A percentile compares a stretch with the other conserved stretches of the same genome.
These are phyloP conservation scores for Paramormyrops kingsleyae DNA, from an alignment of 2,113 vertebrate genomes.

Conservation along the genomic window DNA sequence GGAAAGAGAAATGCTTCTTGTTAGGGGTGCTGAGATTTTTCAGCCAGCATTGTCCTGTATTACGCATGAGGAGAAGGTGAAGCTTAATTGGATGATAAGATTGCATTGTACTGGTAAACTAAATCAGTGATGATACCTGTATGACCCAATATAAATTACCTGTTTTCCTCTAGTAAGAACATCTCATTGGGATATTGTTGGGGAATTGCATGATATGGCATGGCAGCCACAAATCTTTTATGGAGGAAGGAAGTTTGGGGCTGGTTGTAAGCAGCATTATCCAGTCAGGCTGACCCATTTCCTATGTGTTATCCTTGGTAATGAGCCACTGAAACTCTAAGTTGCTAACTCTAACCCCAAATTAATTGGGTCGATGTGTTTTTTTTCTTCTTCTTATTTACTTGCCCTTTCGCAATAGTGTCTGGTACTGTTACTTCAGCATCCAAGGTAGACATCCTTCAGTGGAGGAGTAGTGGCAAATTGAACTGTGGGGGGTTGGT, in stretches of 20 bases:
- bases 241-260: not conserved
- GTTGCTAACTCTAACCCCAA: not conserved
- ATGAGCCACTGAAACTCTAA: not conserved
- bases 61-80: not conserved
- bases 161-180: not conserved
- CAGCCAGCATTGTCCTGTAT: not conserved
- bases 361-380: not conserved
- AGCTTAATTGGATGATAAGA: not conserved
- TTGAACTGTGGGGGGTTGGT: slow-evolving; percentile 36
- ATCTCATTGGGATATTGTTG: not conserved
- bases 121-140: not conserved
- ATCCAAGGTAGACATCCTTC: slow-evolving; percentile 30
- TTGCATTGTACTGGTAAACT: not conserved
- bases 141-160: not conserved
- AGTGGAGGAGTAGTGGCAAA: slow-evolving; percentile 29
- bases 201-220: not conserved
- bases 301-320: not conserved
- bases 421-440: not conserved
- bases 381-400: not conserved
- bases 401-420: not conserved
- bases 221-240: not conserved
- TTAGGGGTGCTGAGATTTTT: not conserved
- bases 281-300: not conserved
- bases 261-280: not conserved
- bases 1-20: slow-evolving; percentile 40